phyloP scores from a whole-genome alignment of 2,113 vertebrate species.

The Marcusenius ussheri region DNA sequence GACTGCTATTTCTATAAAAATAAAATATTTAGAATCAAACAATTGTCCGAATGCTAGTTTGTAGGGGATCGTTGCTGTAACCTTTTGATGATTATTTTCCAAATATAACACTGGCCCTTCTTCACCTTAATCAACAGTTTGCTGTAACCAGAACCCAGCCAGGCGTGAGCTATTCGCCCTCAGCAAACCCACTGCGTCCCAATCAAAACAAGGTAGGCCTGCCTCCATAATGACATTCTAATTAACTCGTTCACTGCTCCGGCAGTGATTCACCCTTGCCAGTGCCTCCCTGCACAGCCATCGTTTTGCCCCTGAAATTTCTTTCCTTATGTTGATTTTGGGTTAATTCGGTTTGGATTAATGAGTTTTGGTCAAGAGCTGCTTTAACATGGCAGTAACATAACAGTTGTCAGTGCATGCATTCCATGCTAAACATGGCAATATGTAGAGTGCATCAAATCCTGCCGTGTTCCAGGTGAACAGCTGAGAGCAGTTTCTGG shows the following conservation, averaged over 20 bases:
- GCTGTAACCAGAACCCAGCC: constrained; percentile 36
- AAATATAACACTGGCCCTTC: constrained; percentile 29
- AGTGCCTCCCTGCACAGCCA: background rate
- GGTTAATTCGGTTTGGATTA: background rate
- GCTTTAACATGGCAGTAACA: background rate
- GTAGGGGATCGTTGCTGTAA: background rate
- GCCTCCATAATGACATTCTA: constrained; percentile 46
- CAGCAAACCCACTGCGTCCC: constrained; percentile 33
- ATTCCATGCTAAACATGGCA: background rate
- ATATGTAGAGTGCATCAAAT: background rate
- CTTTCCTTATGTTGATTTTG: background rate
- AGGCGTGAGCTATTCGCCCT: constrained; percentile 37
- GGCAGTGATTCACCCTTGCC: constrained; percentile 38
- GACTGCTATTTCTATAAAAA: background rate
- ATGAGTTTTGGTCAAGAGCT: background rate
- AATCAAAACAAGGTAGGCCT: constrained; percentile 46
- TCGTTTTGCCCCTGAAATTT: background rate
- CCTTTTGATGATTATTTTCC: constrained; percentile 15
- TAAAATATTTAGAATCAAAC: background rate
- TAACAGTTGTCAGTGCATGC: background rate
- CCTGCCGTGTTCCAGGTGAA: background rate
- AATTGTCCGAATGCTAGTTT: constrained; percentile 2
- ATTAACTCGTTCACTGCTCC: constrained; percentile 45
- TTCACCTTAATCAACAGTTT: constrained; percentile 42
- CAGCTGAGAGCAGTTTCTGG: background rate